Base-by-base conservation (phyloP, 2,888 invertebrate genomes). In the Dryadula phaetusa region DNA sequence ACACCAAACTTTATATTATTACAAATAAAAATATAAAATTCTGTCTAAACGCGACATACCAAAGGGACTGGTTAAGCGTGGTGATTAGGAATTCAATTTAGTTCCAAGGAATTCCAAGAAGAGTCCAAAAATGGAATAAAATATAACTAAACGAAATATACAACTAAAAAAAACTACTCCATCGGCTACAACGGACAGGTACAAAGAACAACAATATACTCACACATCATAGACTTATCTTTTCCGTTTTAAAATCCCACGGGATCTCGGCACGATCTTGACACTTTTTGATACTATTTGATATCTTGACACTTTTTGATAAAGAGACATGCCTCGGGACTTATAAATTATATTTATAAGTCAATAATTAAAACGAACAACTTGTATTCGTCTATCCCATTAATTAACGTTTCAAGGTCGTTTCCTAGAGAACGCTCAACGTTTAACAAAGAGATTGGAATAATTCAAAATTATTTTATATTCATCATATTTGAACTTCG, bases 401-500 rank as follows among this genome's bases (percentile, higher is more conserved):
- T 56, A 56, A 56, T 56, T 56, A 56, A 56, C 22, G 22, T 20
- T 8, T n/a, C 37, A 56, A 56, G 22, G 56, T 40, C 40, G 37
- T 52, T 28, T 40, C 37, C 22, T 22, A n/a, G n/a, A 14, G 22
- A 54, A 37, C 28, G 49, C 28, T 20, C 14, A 7, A 20, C 7
- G 14, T 37, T 37, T 6, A 22, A 40, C 40, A 37, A 56, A 56
- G 56, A 16, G 3, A 56, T 16, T 40, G 7, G 22, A 4, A 22
- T n/a, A 37, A 10, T 40, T 37, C 20, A 56, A 34, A 40, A 22
- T 56, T 22, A 22, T 22, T 14, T 22, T 40, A 37, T 22, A 56
- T 10, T 53, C 12, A 7, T 4, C 14, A 20, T 53, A 34, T 25
- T 47, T 6, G 22, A 22, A 47, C 22, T 47, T 47, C 22, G 7